A percentile compares a stretch with the other conserved stretches of the same genome.
Evolutionary conservation across 2,888 invertebrate species (phyloP).

Genomic region (Hirtodrosophila cameraria): DNA sequence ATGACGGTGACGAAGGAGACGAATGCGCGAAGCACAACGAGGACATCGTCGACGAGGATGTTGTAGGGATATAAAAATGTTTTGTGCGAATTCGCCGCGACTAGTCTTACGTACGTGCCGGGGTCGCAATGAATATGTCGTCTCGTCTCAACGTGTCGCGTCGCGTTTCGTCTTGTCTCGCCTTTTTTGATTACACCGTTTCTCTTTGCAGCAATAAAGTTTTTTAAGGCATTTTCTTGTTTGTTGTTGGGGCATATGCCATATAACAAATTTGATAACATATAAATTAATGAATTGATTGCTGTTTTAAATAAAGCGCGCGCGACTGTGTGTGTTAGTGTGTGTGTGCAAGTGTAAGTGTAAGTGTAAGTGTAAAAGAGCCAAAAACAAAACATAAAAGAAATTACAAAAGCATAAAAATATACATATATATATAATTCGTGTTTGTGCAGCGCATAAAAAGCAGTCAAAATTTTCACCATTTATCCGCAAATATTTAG

Average conservation of each 20-base stretch:
- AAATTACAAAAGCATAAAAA: constrained; percentile 20
- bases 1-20: constrained; percentile 52
- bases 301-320: constrained; percentile 14
- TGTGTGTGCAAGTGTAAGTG: background rate
- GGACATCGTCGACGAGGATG: constrained; percentile 58
- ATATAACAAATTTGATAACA: constrained; percentile 49
- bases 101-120: constrained; percentile 84
- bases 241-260: constrained; percentile 23
- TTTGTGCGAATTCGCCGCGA: constrained; percentile 81
- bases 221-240: constrained; percentile 27
- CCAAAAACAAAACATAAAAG: constrained; percentile 62
- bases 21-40: constrained; percentile 56
- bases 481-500: constrained; percentile 83
- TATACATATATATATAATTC: constrained; percentile 37
- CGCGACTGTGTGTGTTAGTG: constrained; percentile 12
- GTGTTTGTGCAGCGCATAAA: constrained; percentile 58
- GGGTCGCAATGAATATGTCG: constrained; percentile 81
- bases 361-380: constrained; percentile 21
- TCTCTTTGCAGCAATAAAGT: constrained; percentile 28
- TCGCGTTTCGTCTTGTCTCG: constrained; percentile 7
- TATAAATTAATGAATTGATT: constrained; percentile 53
- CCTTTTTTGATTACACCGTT: constrained; percentile 27
- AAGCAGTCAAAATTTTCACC: constrained; percentile 81
- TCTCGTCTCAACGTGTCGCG: constrained; percentile 27
- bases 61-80: constrained; percentile 82